Percentiles rank a stretch among this genome's conserved stretches.
Evolutionary conservation across 1,140 invertebrate species (phyloP).

Genomic region (Drosophila funebris): DNA sequence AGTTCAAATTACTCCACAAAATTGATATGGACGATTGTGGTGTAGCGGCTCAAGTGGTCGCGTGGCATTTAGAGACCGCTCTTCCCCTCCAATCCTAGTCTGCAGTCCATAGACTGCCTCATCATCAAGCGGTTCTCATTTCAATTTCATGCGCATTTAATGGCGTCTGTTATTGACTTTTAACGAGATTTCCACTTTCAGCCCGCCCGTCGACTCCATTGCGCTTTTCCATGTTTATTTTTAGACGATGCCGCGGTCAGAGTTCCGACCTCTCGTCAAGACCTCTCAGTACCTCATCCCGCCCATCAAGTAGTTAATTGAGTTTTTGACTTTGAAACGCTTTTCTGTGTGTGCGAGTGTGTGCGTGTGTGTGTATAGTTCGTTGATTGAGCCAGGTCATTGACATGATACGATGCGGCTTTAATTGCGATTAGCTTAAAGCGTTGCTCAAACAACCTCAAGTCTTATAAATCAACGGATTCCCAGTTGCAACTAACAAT

Average conservation of each 20-base stretch:
- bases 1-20: conserved; percentile 60
- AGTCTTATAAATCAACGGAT: conserved; percentile 55
- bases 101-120: conserved; percentile 21
- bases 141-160: conserved; percentile 80
- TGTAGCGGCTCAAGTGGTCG: conserved; percentile 66
- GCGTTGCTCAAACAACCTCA: neutral
- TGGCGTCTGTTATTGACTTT: conserved; percentile 82
- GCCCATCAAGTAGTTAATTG: conserved; percentile 58
- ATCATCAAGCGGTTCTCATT: conserved; percentile 66
- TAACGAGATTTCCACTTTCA: conserved; percentile 78
- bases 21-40: conserved; percentile 41
- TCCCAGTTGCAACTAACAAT: conserved; percentile 41
- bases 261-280: conserved; percentile 7
- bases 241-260: conserved; percentile 28
- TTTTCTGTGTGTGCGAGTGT: neutral
- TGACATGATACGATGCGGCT: conserved; percentile 45
- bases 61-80: conserved; percentile 41
- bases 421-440: conserved; percentile 51
- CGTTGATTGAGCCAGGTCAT: conserved; percentile 50
- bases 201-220: conserved; percentile 31
- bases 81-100: neutral
- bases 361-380: neutral
- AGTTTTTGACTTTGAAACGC: conserved; percentile 78
- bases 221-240: conserved; percentile 45
- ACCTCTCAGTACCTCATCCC: neutral